Conservation (phyloP, 92 coral and sea anemone genomes). For the Actinernus sp. region DNA sequence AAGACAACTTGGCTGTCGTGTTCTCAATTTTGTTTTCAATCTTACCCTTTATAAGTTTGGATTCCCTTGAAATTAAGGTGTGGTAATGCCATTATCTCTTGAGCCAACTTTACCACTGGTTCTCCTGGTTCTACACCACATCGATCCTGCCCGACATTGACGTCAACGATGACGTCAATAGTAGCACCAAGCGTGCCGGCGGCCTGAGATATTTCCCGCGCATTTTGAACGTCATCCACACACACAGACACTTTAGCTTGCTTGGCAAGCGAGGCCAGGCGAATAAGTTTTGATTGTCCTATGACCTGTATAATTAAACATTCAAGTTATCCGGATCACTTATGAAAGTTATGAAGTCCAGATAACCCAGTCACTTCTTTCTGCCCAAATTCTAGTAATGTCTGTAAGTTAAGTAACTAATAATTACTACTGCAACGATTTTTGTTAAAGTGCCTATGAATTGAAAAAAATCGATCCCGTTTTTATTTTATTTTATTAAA, state of each 20-base stretch:
- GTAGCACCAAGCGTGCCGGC: constrained; percentile 37
- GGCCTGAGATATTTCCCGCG: constrained; percentile 42
- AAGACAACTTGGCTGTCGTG: no score
- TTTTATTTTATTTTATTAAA: no score
- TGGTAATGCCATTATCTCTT: constrained; percentile 36
- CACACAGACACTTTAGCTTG: constrained; percentile 65
- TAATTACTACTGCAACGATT: no score
- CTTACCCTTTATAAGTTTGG: constrained; percentile 73
- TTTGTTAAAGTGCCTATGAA: no score
- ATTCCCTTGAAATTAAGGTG: constrained; percentile 53
- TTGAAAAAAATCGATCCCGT: no score
- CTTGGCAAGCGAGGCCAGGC: constrained; percentile 66
- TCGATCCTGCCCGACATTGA: constrained; percentile 72
- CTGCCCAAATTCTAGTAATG: no score
- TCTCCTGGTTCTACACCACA: constrained; percentile 77
- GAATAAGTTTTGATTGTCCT: constrained; percentile 49
- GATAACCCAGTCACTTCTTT: no score
- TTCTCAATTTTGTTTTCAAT: no score
- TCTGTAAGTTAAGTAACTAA: no score
- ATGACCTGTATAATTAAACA: no score
- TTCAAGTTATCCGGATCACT: no score
- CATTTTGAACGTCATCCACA: constrained; percentile 55
- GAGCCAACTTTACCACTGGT: constrained; percentile 55
- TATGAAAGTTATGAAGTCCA: no score
- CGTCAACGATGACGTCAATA: constrained; percentile 55